These are phyloP conservation scores for Oscheius sp. DNA, from an alignment of 1,140 invertebrate species.

Conservation along the genomic window DNA sequence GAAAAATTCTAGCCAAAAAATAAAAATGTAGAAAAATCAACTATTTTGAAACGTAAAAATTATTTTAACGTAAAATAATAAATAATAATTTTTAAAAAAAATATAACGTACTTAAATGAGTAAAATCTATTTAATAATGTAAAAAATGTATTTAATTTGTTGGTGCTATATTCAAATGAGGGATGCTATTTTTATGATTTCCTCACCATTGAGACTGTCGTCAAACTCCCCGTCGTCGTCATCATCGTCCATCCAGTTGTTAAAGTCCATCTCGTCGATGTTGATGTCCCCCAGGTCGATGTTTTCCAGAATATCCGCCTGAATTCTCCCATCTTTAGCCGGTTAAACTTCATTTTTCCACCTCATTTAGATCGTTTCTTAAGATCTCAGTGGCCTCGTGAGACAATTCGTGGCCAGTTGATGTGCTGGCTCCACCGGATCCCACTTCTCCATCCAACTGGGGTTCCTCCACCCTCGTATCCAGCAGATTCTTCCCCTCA, in stretches of 20 bases:
- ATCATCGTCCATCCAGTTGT: conserved; percentile 48
- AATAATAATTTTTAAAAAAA: no score
- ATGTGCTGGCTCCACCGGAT: background rate
- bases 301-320: background rate
- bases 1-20: no score
- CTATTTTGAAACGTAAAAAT: no score
- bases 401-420: background rate
- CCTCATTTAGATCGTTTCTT: conserved; percentile 25
- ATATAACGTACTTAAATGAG: no score
- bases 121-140: no score
- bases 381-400: conserved; percentile 21
- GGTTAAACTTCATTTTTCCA: background rate
- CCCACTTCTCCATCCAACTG: conserved; percentile 44
- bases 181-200: conserved; percentile 18
- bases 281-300: conserved; percentile 47
- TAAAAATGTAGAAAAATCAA: no score
- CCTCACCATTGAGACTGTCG: conserved; percentile 43
- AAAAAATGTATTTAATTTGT: no score
- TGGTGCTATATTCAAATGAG: background rate
- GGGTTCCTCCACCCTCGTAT: conserved; percentile 53
- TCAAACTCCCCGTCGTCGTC: conserved; percentile 41
- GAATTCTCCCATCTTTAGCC: background rate
- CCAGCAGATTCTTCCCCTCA: conserved; percentile 48
- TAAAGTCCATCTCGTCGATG: conserved; percentile 51
- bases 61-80: no score